phyloP scores from a whole-genome alignment of 2,797 vertebrate species.

The Sebastes alutus region DNA sequence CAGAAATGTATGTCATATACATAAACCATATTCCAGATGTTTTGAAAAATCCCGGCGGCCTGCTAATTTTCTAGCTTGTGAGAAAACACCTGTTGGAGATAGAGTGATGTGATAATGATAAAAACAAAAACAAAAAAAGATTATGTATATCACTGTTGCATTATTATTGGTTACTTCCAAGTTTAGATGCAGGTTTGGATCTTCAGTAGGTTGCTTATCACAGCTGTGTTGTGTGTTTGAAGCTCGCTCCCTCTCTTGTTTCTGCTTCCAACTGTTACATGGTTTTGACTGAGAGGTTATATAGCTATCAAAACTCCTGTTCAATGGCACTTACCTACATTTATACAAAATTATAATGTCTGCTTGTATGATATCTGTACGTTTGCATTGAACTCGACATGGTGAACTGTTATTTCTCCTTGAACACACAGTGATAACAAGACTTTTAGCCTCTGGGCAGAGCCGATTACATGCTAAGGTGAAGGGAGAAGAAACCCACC shows the following conservation, averaged over 20 bases:
- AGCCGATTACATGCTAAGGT: conserved; percentile 44
- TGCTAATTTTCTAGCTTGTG: conserved; percentile 26
- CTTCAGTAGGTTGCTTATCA: neutral
- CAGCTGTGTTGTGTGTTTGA: conserved; percentile 12
- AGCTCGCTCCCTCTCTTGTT: neutral
- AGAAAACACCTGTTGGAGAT: conserved; percentile 3
- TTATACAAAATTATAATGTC: conserved; percentile 9
- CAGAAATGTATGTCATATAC: conserved; percentile 23
- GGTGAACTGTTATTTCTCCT: conserved; percentile 3
- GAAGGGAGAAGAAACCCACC: conserved; percentile 23
- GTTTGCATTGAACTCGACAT: conserved; percentile 16
- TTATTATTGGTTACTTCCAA: neutral
- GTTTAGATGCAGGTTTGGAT: conserved; percentile 5
- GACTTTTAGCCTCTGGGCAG: conserved; percentile 29
- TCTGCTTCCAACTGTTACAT: conserved; percentile 9
- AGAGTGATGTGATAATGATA: conserved; percentile 13
- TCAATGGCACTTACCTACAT: neutral
- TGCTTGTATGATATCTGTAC: conserved; percentile 15
- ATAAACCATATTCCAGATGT: conserved; percentile 13
- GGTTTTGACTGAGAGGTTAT: neutral
- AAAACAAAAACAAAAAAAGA: neutral
- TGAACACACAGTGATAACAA: conserved; percentile 18
- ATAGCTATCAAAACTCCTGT: neutral
- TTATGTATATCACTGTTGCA: neutral
- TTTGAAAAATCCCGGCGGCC: conserved; percentile 10